Base-by-base conservation (phyloP, 2,888 invertebrate genomes). In the Trileptium ribeirensis region DNA sequence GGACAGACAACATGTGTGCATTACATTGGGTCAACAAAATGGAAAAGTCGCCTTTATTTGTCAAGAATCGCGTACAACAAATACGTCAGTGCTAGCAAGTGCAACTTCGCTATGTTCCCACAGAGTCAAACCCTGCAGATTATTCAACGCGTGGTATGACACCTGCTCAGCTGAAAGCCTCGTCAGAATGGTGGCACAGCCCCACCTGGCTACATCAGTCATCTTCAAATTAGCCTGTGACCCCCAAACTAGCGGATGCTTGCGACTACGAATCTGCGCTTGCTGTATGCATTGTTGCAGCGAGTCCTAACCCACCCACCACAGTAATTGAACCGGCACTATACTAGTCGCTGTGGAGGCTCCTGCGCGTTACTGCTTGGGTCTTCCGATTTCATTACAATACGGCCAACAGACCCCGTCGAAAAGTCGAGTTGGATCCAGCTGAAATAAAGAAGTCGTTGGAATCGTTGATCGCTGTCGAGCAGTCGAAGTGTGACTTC, bases 1-100 rank as follows among this genome's bases (percentile, higher is more conserved):
- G 80, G 80, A 78, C 67, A 29, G 79, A 78, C 64, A 34, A 29
- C 51, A 39, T 51, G 79, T 34, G 31, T 67, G 64, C 39, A 2
- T 64, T 78, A 3, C 67, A 78, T 3, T 78, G 79, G 79, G 51
- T 51, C 51, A 51, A 51, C 51, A 51, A 51, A 51, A 24, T 51
- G 24, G 51, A 51, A 51, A 51, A 51, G 51, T 51, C 51, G 24
- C 24, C 51, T 8, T 51, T 51, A 51, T 51, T 51, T 51, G 51
- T 51, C 51, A 51, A 51, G 51, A 51, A 51, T 51, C 51, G 51
- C 51, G 24, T 51, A 51, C 51, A 51, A 51, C 51, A 51, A 51
- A 51, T 51, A 51, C 51, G 51, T 51, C 51, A 51, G 24, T 51
- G 51, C 51, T 51, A 8, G 8, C 51, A 51, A 51, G 51, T 51